These are phyloP conservation scores for Xylota segnis DNA, from an alignment of 2,888 invertebrate genomes.

Conservation along the genomic window DNA sequence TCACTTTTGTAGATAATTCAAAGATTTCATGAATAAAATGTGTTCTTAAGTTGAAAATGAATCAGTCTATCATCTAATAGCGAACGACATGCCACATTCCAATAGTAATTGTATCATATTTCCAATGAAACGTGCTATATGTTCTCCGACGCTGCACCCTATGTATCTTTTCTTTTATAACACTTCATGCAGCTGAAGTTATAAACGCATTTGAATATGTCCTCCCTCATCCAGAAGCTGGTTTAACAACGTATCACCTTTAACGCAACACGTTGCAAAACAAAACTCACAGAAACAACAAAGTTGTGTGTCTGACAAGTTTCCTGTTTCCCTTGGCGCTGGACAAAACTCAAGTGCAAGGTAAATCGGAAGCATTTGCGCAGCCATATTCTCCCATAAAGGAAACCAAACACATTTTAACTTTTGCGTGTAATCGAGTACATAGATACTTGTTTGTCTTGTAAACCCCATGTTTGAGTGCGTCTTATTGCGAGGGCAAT, in stretches of 20 bases:
- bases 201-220: constrained; percentile 34
- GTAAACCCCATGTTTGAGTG: constrained; percentile 1
- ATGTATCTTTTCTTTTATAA: background rate
- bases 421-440: background rate
- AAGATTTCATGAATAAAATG: background rate
- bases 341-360: constrained; percentile 58
- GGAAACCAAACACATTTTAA: constrained; percentile 24
- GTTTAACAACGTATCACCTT: background rate
- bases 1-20: background rate
- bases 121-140: background rate
- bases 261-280: background rate
- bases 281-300: background rate
- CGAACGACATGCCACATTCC: background rate
- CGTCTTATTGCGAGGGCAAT: background rate
- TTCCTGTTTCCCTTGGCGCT: constrained; percentile 64
- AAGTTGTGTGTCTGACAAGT: constrained; percentile 21
- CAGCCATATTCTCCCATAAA: constrained; percentile 44
- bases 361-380: constrained; percentile 54
- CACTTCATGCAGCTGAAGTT: background rate
- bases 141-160: background rate
- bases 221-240: constrained; percentile 17
- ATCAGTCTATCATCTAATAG: background rate
- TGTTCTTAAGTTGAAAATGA: background rate
- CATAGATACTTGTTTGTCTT: constrained; percentile 9
- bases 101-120: background rate